These are phyloP conservation scores for Smutsia gigantea DNA, from an alignment of 2,797 vertebrate species.

Conservation along the genomic window DNA sequence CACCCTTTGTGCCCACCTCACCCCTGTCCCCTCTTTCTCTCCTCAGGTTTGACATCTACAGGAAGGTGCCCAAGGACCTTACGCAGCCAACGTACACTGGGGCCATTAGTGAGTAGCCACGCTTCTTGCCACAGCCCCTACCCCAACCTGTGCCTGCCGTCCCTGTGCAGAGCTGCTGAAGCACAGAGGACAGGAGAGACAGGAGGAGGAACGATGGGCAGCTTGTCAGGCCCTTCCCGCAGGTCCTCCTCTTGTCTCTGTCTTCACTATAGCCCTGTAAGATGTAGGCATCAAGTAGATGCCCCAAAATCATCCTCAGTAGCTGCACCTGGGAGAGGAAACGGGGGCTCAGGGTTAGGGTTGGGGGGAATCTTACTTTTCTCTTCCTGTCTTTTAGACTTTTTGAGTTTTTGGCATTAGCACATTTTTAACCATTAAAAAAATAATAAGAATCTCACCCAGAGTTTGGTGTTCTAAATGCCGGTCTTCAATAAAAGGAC, in stretches of 20 bases:
- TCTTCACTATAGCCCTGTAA: neutral
- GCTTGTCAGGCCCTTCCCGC: neutral
- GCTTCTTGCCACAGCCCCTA: neutral
- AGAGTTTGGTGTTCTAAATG: neutral
- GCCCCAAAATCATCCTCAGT: neutral
- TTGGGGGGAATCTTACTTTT: neutral
- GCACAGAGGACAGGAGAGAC: neutral
- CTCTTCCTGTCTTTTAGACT: neutral
- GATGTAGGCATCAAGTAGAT: neutral
- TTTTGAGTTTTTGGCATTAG: neutral
- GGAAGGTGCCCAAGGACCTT: slow-evolving; percentile 99
- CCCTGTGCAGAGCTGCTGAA: neutral
- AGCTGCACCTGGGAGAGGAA: neutral
- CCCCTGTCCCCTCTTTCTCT: slow-evolving; percentile 72
- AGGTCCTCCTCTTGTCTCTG: neutral
- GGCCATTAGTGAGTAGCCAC: slow-evolving; percentile 96
- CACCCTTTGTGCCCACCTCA: slow-evolving; percentile 75
- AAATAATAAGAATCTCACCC: neutral
- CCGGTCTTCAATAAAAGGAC: neutral
- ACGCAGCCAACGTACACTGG: slow-evolving; percentile 99
- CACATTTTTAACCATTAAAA: neutral
- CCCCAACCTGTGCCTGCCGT: neutral
- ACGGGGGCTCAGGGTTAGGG: neutral
- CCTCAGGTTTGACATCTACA: slow-evolving; percentile 98
- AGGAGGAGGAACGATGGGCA: neutral